These are phyloP conservation scores for Girardia tigrina DNA, from an alignment of 2,888 invertebrate genomes.

Conservation along the genomic window DNA sequence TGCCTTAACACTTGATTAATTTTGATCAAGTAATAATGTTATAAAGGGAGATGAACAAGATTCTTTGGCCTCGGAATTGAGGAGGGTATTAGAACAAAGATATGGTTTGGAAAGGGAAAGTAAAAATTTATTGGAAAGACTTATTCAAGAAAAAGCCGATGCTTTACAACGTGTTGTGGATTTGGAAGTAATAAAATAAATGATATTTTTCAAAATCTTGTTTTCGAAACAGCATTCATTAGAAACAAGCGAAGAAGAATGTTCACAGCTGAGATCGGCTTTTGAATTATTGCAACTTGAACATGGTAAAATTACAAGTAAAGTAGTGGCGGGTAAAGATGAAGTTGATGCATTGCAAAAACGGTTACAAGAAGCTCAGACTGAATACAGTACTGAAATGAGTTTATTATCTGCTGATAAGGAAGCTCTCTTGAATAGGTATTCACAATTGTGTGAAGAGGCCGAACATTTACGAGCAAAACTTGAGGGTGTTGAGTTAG, in stretches of 20 bases:
- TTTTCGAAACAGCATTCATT: not conserved
- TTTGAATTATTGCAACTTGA: not conserved
- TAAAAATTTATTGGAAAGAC: not conserved
- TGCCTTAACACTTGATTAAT: not conserved
- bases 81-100: not conserved
- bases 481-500: not conserved
- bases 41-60: slow-evolving; percentile 6
- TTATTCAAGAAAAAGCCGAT: slow-evolving; percentile 12
- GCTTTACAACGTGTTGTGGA: slow-evolving; percentile 8
- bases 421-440: not conserved
- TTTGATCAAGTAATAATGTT: not conserved
- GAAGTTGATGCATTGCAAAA: slow-evolving; percentile 1
- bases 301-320: slow-evolving; percentile 10
- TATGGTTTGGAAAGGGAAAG: slow-evolving; percentile 11
- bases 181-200: not conserved
- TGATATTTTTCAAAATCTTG: not conserved
- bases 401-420: not conserved
- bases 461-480: not conserved
- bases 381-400: slow-evolving; percentile 19
- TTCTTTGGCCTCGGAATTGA: slow-evolving; percentile 6
- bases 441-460: not conserved
- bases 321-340: slow-evolving; percentile 8
- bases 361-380: slow-evolving; percentile 11
- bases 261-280: not conserved
- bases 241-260: not conserved